Evolutionary conservation across 2,888 invertebrate species (phyloP), one percentile per base, ranked within the genome.

Genomic region (Lasius fuliginosus): DNA sequence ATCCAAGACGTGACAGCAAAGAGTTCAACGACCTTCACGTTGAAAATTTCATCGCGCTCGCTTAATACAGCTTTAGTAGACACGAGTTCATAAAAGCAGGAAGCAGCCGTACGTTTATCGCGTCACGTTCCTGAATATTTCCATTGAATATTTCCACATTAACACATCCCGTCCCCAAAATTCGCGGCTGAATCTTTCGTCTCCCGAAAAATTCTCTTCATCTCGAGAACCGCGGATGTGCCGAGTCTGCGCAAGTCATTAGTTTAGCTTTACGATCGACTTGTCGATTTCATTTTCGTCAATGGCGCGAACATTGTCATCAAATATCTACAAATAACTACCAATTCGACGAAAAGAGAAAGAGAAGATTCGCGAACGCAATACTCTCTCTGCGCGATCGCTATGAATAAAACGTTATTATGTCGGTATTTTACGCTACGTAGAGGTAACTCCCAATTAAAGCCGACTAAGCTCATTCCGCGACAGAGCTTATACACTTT

Each of bases 401-500:
- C 77, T 81, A 83, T 56, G 84, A 87, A 87, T 89, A 88, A 23
- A 91, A 91, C 90, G 89, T 91, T 92, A 91, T 92, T 92, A 92
- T 89, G 89, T 83, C 86, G 86, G 88, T 90, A 92, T 92, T 93
- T 93, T 90, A 93, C 90, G 91, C 91, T 85, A 86, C 86, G 90
- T 77, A 85, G 86, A 85, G 87, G 87, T 90, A 90, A 91, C 91
- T 90, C 90, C 3, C n/a, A 53, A 53, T 53, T 53, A 53, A 53
- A n/a, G 84, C 88, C 87, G 92, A 92, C 92, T 91, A 91, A 93
- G 92, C 92, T 92, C 91, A 91, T 93, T 93, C 84, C 88, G 86
- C 88, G 91, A 91, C 92, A 92, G 92, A 93, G 92, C 92, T 92
- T 89, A 89, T 92, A 88, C 90, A 90, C 89, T 92, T 90, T 90